Evolutionary conservation across 2,113 vertebrate genomes (phyloP).

Genomic region (Pluvianellus socialis): DNA sequence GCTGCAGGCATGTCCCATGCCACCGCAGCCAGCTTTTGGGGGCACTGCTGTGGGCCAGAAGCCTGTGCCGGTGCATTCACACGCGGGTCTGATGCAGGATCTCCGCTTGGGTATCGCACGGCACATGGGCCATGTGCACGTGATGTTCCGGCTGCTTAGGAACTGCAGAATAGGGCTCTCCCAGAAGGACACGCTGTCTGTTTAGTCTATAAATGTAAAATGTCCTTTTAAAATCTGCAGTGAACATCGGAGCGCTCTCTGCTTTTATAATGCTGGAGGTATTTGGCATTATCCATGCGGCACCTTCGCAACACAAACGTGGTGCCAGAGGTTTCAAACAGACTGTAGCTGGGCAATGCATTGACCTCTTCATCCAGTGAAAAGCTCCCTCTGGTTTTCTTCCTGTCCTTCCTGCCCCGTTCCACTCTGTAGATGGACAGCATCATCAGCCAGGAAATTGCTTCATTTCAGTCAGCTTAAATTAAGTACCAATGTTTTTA

Average conservation of each 20-base stretch:
- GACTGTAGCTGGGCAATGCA: background rate
- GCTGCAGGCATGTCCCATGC: background rate
- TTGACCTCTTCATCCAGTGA: background rate
- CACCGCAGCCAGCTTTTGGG: background rate
- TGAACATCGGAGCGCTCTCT: background rate
- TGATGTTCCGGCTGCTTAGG: conserved; percentile 10
- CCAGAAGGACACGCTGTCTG: background rate
- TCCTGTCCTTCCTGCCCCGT: background rate
- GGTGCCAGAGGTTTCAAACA: background rate
- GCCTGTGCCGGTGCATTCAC: background rate
- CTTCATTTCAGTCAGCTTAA: background rate
- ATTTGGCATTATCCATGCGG: background rate
- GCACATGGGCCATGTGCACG: background rate
- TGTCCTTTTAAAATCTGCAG: background rate
- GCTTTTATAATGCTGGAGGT: background rate
- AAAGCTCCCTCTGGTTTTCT: background rate
- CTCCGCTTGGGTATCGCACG: background rate
- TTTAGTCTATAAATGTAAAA: conserved; percentile 16
- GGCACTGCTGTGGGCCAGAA: background rate
- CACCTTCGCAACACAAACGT: background rate
- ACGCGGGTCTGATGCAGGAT: rapidly evolving
- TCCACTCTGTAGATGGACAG: background rate
- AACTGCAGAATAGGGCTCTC: background rate
- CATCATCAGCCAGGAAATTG: background rate
- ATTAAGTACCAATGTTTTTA: background rate